Conservation (phyloP, 2,888 invertebrate genomes). For the Aporophyla nigra region DNA sequence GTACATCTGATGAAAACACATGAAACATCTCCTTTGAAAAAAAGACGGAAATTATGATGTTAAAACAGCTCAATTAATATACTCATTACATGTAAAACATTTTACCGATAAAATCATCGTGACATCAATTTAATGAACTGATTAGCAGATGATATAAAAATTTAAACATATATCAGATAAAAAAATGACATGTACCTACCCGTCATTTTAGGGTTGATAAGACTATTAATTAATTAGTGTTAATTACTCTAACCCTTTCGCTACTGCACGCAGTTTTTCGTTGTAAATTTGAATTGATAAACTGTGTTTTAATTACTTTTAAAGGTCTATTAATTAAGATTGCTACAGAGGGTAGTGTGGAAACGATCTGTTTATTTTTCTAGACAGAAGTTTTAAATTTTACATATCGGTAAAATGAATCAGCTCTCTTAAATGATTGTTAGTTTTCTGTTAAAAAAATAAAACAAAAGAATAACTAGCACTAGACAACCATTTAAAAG, state of each 20-base stretch:
- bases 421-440: neutral
- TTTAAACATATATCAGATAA: conserved; percentile 81
- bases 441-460: no score
- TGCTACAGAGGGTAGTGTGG: neutral
- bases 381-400: neutral
- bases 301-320: conserved; percentile 9
- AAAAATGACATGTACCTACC: conserved; percentile 83
- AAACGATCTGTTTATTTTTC: neutral
- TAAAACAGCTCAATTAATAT: conserved; percentile 34
- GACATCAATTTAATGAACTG: conserved; percentile 46
- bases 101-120: conserved; percentile 52
- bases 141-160: conserved; percentile 67
- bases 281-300: conserved; percentile 9
- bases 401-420: neutral
- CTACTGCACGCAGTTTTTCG: conserved; percentile 61
- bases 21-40: no score
- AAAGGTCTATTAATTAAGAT: neutral
- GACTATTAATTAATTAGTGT: conserved; percentile 82
- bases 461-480: neutral
- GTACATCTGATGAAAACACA: no score
- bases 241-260: conserved; percentile 85
- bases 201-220: conserved; percentile 78
- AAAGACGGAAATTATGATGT: neutral
- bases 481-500: neutral
- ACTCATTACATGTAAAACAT: conserved; percentile 51